Evolutionary conservation across 2,113 vertebrate species (phyloP).

Genomic region (Mystacornis crossleyi): DNA sequence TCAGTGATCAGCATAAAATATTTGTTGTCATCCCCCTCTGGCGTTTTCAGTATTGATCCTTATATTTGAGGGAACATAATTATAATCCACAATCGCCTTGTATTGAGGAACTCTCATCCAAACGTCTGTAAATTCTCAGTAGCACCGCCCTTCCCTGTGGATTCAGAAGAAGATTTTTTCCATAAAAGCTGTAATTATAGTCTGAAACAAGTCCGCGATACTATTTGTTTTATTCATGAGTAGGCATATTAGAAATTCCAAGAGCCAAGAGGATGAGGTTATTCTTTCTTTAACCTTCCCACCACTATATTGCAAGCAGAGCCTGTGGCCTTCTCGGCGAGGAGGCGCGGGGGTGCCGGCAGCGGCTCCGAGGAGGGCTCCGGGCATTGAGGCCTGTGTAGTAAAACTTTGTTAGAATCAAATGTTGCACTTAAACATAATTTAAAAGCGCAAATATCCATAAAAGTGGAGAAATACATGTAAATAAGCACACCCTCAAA

Average conservation of each 20-base stretch:
- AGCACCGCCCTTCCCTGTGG: neutral
- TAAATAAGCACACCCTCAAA: neutral
- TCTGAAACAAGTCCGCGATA: neutral
- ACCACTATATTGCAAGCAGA: accelerated
- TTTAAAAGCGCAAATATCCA: neutral
- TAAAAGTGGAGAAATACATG: neutral
- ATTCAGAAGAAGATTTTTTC: neutral
- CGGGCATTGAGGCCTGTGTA: accelerated
- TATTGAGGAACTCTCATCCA: neutral
- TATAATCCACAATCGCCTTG: neutral
- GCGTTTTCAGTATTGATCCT: neutral
- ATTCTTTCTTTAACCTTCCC: neutral
- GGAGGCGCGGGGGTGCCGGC: neutral
- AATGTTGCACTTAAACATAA: accelerated
- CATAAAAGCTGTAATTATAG: neutral
- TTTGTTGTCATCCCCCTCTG: neutral
- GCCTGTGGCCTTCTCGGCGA: neutral
- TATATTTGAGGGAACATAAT: neutral
- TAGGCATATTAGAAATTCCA: neutral
- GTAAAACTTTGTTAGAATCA: neutral
- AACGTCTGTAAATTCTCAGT: neutral
- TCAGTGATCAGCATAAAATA: neutral
- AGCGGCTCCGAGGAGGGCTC: neutral
- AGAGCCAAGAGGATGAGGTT: neutral
- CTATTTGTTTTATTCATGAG: neutral